phyloP scores from a whole-genome alignment of 2,797 vertebrate genomes.

The Platalea minor region DNA sequence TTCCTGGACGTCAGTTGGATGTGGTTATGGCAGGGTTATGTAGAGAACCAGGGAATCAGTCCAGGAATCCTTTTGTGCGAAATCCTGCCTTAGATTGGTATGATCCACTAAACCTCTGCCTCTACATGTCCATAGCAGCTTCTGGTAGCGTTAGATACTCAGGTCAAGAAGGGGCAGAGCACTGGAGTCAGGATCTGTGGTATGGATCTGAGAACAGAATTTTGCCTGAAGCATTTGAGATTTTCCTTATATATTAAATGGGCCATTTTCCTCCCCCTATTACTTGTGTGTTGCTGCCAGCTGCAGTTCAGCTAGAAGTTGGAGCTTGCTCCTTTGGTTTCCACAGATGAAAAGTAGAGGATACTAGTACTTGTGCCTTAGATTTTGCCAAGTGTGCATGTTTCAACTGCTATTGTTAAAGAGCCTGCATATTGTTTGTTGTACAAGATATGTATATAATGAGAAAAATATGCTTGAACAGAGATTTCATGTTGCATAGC shows the following conservation, averaged over 20 bases:
- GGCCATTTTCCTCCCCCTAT: neutral
- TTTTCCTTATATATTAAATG: slow-evolving; percentile 39
- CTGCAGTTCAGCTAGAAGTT: slow-evolving; percentile 38
- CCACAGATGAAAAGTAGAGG: neutral
- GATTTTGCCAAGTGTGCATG: slow-evolving; percentile 25
- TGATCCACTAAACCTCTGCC: slow-evolving; percentile 41
- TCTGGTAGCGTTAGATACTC: neutral
- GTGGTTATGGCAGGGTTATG: slow-evolving; percentile 12
- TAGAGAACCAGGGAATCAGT: neutral
- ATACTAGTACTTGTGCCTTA: neutral
- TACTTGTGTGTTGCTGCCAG: slow-evolving; percentile 42
- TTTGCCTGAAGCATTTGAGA: slow-evolving; percentile 51
- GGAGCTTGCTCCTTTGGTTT: slow-evolving; percentile 32
- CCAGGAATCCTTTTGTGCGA: slow-evolving; percentile 28
- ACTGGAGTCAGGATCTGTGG: slow-evolving; percentile 20
- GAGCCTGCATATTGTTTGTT: neutral
- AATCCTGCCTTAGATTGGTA: slow-evolving; percentile 29
- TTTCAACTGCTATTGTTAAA: neutral
- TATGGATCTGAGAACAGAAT: slow-evolving; percentile 46
- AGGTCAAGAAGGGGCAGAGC: slow-evolving; percentile 39
- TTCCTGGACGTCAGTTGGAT: slow-evolving; percentile 46
- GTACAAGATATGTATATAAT: neutral
- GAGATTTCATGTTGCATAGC: neutral
- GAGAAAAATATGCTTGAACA: slow-evolving; percentile 6
- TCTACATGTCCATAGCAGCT: slow-evolving; percentile 1